phyloP scores from a whole-genome alignment of 37 sponge, comb jelly and placozoan species.

The Halichondria panicea region DNA sequence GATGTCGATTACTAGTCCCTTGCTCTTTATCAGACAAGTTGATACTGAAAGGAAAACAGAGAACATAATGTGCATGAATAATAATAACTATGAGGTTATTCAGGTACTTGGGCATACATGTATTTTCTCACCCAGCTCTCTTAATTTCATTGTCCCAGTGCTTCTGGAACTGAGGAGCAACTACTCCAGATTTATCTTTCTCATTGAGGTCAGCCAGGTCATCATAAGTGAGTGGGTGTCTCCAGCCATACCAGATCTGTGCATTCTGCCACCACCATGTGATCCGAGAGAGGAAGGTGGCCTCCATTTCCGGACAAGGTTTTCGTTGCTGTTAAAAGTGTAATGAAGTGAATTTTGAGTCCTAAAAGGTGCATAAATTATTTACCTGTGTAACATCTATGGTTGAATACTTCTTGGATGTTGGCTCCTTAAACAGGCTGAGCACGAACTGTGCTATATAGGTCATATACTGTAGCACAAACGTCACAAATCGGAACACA shows the following conservation, averaged over 20 bases:
- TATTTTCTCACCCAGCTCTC: conserved; percentile 61
- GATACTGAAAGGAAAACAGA: no score
- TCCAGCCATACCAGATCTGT: conserved; percentile 70
- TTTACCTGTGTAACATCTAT: neutral
- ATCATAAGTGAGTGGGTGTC: conserved; percentile 48
- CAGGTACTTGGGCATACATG: no score
- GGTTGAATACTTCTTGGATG: neutral
- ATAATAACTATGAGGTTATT: no score
- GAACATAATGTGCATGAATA: no score
- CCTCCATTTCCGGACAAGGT: conserved; percentile 67
- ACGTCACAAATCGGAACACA: conserved; percentile 51
- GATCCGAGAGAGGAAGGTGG: conserved; percentile 60
- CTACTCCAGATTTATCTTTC: conserved; percentile 57
- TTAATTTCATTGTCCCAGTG: conserved; percentile 72
- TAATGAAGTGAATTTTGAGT: neutral
- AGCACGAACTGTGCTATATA: conserved; percentile 59
- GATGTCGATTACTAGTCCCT: no score
- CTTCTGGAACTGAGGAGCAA: conserved; percentile 56
- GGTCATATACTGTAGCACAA: conserved; percentile 26
- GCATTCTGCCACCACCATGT: conserved; percentile 80
- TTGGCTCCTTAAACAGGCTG: conserved; percentile 54
- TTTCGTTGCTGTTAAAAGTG: conserved; percentile 14
- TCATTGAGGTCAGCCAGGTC: conserved; percentile 74
- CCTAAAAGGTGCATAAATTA: neutral
- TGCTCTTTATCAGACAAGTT: no score